Evolutionary conservation across 2,113 vertebrate genomes (phyloP), one percentile per base, ranked within the genome.

Genomic region (Elephas maximus): DNA sequence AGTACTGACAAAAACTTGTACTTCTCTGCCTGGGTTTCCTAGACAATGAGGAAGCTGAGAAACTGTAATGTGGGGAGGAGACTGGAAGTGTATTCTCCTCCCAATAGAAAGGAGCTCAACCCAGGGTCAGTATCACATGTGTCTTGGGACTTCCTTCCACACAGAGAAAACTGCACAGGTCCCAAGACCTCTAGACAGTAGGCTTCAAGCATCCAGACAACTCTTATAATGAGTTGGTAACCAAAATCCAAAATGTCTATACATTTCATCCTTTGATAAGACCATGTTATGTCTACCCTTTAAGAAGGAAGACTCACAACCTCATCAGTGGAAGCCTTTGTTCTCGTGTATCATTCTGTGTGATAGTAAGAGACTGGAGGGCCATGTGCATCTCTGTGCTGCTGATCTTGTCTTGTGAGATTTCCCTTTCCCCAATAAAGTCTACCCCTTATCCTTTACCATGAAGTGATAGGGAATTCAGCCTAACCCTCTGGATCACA

Each of bases 401-500:
- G 10, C 48, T 15, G 8, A 62, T 65, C 8, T 60, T 78, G 37
- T 10, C 17, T 85, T n/a, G 7, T 12, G 23, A 76, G 20, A 74
- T 63, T 80, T 90, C 10, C 33, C 57, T 77, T 63, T 45, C 11
- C 45, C 45, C 5, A 82, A 17, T 69, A 74, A 92, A 95, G 26
- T 2, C 30, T 78, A 28, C n/a, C 45, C 26, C 28, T 89, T 62
- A 60, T 51, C 33, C 33, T 12, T 37, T 63, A 62, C 11, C 7
- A 24, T 17, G 76, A 83, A 67, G 1, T 30, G 24, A 60, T 48
- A 20, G 94, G 41, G 41, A 90, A 88, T 97, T 86, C 44, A 95
- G 18, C 24, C 18, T 20, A 21, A 37, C 26, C 76, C 48, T 91
- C 82, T 65, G 8, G 14, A 74, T 45, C 33, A 74, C 26, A 78